A percentile compares a stretch with the other conserved stretches of the same genome.
Conservation (phyloP, 2,113 vertebrate genomes). For the Nesogale talazaci region DNA sequence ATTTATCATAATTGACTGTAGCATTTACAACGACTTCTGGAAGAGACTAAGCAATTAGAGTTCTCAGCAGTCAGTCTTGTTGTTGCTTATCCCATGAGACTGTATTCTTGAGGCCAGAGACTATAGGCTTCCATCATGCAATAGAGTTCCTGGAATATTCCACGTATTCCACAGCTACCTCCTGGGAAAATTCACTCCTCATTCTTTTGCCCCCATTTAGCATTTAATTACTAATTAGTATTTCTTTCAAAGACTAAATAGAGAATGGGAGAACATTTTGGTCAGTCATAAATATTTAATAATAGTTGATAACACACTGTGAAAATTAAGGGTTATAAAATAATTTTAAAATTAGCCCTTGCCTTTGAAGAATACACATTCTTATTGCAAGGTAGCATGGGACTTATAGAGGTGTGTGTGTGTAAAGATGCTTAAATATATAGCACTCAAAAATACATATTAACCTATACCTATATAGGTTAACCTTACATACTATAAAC, state of each 20-base stretch:
- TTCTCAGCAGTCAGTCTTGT: slow-evolving; percentile 29
- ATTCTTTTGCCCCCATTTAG: slow-evolving; percentile 40
- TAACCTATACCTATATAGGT: not conserved
- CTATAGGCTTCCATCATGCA: not conserved
- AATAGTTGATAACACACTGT: not conserved
- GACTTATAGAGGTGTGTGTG: not conserved
- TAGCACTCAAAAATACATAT: not conserved
- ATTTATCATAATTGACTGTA: slow-evolving; percentile 58
- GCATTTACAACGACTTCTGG: not conserved
- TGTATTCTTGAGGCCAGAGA: slow-evolving; percentile 4
- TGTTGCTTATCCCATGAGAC: not conserved
- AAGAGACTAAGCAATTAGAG: slow-evolving; percentile 36
- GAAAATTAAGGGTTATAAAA: not conserved
- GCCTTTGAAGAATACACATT: not conserved
- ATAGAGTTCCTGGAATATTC: not conserved
- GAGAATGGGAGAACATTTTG: not conserved
- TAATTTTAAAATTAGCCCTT: slow-evolving; percentile 45
- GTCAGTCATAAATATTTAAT: slow-evolving; percentile 19
- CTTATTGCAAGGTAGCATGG: not conserved
- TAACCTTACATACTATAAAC: not conserved
- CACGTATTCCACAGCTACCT: not conserved
- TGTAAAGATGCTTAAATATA: not conserved
- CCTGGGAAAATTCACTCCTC: not conserved
- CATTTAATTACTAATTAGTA: slow-evolving; percentile 53
- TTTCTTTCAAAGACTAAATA: slow-evolving; percentile 45